Evolutionary conservation across 2,888 invertebrate genomes (phyloP).

Genomic region (Melipona bicolor): DNA sequence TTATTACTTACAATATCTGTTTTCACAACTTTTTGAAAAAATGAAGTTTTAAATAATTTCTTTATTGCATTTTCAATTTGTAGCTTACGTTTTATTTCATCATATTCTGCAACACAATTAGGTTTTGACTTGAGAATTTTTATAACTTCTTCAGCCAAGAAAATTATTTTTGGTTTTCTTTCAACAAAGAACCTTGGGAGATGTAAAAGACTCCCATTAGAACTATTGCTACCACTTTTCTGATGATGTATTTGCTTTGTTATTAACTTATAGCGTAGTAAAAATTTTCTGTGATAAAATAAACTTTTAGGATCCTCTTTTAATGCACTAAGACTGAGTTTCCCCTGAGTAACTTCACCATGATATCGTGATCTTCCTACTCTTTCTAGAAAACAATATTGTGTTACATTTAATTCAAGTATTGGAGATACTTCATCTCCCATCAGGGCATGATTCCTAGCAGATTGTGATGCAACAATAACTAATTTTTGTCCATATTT

Average conservation of each 20-base stretch:
- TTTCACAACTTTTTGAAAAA: constrained; percentile 85
- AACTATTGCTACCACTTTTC: constrained; percentile 83
- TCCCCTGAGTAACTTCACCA: constrained; percentile 90
- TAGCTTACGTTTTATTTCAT: constrained; percentile 85
- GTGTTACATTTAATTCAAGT: constrained; percentile 85
- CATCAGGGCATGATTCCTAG: constrained; percentile 86
- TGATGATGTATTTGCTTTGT: constrained; percentile 87
- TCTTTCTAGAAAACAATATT: constrained; percentile 90
- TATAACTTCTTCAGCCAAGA: constrained; percentile 86
- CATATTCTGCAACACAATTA: constrained; percentile 85
- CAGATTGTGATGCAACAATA: constrained; percentile 88
- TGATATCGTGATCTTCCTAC: constrained; percentile 89
- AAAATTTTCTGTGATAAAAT: constrained; percentile 87
- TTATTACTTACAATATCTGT: constrained; percentile 84
- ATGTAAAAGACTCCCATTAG: constrained; percentile 86
- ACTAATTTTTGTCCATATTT: constrained; percentile 87
- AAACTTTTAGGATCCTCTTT: constrained; percentile 87
- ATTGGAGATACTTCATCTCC: constrained; percentile 85
- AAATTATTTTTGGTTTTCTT: constrained; percentile 85
- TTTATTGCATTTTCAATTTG: constrained; percentile 83
- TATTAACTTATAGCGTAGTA: constrained; percentile 87
- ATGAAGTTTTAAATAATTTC: constrained; percentile 85
- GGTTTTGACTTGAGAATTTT: constrained; percentile 86
- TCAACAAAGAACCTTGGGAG: constrained; percentile 87
- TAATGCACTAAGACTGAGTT: constrained; percentile 85